A percentile compares a stretch with the other conserved stretches of the same genome.
These are phyloP conservation scores for Drosophila melanogaster DNA, from an alignment of 1,140 invertebrate genomes.

Conservation along the genomic window Release_6_plus_ISO1_MT NT_037436.4:15846501-15847000, in stretches of 20 bases:
- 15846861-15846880: not conserved
- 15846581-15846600: conserved; percentile 26
- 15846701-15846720: conserved; percentile 2
- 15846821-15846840: not conserved
- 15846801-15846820: too few species aligned
- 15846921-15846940: conserved; percentile 2
- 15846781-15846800: too few species aligned
- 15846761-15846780: too few species aligned
- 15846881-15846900: not conserved
- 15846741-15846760: not conserved
- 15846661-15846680: conserved; percentile 49
- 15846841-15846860: not conserved
- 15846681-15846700: conserved; percentile 12
- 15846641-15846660: conserved; percentile 65
- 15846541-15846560: conserved; percentile 75
- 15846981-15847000: conserved; percentile 20
- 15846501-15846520: not conserved
- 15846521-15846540: conserved; percentile 26
- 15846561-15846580: conserved; percentile 70
- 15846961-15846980: not conserved
- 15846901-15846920: not conserved
- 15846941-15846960: conserved; percentile 38
- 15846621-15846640: conserved; percentile 57
- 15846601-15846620: conserved; percentile 53
- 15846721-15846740: not conserved